Evolutionary conservation across 2,888 invertebrate species (phyloP).

Genomic region (Lasioglossum leucozonium): DNA sequence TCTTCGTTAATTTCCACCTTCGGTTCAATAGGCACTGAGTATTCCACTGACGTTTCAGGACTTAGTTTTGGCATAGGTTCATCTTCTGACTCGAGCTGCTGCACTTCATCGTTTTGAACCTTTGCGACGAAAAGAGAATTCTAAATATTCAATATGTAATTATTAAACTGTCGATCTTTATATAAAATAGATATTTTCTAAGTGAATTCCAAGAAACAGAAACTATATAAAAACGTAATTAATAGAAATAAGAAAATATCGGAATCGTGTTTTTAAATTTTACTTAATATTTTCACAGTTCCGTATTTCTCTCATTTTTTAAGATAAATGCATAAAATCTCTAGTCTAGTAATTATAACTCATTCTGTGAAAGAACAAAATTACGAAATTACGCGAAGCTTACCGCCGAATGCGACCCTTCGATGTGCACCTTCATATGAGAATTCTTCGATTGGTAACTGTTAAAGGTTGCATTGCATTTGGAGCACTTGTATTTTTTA

Average conservation of each 20-base stretch:
- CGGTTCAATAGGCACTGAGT: constrained; percentile 72
- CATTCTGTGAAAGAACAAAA: background rate
- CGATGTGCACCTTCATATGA: constrained; percentile 74
- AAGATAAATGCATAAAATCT: background rate
- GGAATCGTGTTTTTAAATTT: too few species aligned
- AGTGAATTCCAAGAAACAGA: too few species aligned
- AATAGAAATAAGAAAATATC: too few species aligned
- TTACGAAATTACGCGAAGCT: background rate
- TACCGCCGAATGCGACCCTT: constrained; percentile 52
- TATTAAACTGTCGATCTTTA: too few species aligned
- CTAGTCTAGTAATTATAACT: background rate
- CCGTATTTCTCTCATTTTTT: too few species aligned
- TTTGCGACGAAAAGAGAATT: constrained; percentile 36
- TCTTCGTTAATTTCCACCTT: constrained; percentile 74
- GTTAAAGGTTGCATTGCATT: constrained; percentile 73
- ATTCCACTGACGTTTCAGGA: constrained; percentile 71
- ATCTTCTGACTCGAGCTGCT: constrained; percentile 65
- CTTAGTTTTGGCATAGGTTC: constrained; percentile 72
- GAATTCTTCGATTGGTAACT: constrained; percentile 76
- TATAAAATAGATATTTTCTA: too few species aligned
- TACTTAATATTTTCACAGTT: too few species aligned
- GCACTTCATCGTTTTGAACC: constrained; percentile 60
- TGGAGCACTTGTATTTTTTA: constrained; percentile 77
- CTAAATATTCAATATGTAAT: background rate
- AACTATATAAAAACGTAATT: too few species aligned